phyloP scores from a whole-genome alignment of 1,140 invertebrate genomes.

The Camponotus vicinus region DNA sequence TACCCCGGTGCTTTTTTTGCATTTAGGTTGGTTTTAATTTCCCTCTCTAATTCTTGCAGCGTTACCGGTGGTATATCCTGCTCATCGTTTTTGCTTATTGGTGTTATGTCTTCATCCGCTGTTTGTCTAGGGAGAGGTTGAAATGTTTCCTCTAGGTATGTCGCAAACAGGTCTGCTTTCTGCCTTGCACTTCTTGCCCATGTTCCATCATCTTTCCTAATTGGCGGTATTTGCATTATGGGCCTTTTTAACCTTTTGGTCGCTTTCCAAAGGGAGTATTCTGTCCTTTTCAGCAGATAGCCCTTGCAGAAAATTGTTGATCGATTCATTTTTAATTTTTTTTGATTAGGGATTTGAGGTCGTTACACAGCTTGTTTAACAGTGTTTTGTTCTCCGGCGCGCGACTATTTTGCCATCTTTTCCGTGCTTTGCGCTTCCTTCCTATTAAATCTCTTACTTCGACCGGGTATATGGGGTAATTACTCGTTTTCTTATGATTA shows the following conservation, averaged over 20 bases:
- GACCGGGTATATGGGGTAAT: background rate
- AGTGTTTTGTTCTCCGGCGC: background rate
- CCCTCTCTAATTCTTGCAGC: background rate
- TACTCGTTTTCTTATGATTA: background rate
- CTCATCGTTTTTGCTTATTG: background rate
- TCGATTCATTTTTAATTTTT: background rate
- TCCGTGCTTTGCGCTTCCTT: background rate
- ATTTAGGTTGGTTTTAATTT: background rate
- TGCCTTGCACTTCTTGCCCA: constrained; percentile 70
- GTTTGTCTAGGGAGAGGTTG: background rate
- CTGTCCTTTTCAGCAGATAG: background rate
- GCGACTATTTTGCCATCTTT: background rate
- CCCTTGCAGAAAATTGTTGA: background rate
- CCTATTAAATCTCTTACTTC: background rate
- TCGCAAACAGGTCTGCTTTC: constrained; percentile 48
- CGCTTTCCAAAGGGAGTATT: constrained; percentile 70
- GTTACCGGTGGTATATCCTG: background rate
- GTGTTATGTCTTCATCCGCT: background rate
- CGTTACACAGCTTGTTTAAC: background rate
- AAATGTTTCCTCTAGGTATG: constrained; percentile 55
- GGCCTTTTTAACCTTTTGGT: constrained; percentile 55
- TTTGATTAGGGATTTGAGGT: background rate
- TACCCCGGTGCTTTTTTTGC: constrained; percentile 4
- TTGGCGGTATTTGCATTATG: constrained; percentile 38
- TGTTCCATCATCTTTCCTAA: constrained; percentile 52